Evolutionary conservation across 2,797 vertebrate genomes (phyloP).

Genomic region (Psittacula echo): DNA sequence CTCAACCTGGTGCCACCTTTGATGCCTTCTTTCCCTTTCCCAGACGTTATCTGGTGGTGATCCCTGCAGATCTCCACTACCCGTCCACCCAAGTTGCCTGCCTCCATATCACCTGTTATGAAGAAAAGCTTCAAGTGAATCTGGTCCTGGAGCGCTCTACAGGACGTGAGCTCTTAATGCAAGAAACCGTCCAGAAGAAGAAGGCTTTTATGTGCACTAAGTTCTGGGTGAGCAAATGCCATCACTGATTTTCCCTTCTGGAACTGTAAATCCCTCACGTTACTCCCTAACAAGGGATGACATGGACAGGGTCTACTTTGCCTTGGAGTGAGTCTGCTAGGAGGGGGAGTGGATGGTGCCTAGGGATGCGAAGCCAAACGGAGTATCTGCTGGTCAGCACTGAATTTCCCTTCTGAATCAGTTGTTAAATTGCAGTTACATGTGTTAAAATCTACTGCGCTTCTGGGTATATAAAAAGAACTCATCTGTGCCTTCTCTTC

Average conservation of each 20-base stretch:
- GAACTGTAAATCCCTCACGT: not conserved
- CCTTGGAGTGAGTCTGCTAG: not conserved
- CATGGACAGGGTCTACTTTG: not conserved
- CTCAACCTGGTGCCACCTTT: not conserved
- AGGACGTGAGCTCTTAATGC: not conserved
- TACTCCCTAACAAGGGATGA: not conserved
- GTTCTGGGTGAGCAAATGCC: slow-evolving; percentile 56
- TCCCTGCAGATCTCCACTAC: slow-evolving; percentile 46
- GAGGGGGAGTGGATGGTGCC: not conserved
- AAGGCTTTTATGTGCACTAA: slow-evolving; percentile 48
- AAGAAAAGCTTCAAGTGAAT: slow-evolving; percentile 21
- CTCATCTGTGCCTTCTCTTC: not conserved
- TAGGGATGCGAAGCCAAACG: not conserved
- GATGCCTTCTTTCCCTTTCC: not conserved
- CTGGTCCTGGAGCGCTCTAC: slow-evolving; percentile 33
- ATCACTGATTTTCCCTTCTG: not conserved
- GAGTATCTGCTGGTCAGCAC: not conserved
- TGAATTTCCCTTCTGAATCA: not conserved
- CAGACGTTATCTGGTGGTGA: slow-evolving; percentile 58
- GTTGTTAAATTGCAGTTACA: not conserved
- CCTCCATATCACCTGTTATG: slow-evolving; percentile 52
- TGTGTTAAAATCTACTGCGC: not conserved
- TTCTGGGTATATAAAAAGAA: not conserved
- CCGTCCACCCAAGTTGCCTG: slow-evolving; percentile 49
- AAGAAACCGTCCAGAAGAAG: slow-evolving; percentile 43